A percentile compares a stretch with the other conserved stretches of the same genome.
Conservation (phyloP, 2,113 vertebrate genomes). For the Cynocephalus volans region DNA sequence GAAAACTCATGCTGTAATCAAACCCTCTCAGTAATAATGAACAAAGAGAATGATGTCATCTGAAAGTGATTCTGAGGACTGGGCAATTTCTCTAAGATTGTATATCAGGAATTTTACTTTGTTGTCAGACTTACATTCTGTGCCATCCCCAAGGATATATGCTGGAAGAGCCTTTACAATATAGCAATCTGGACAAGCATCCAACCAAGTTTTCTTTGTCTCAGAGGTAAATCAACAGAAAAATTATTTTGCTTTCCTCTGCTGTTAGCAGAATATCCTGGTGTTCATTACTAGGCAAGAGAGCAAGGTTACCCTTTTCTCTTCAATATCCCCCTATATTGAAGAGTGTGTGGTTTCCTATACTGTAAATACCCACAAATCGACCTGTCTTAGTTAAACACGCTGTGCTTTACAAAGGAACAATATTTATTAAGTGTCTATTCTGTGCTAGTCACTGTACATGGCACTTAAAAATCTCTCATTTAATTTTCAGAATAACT, state of each 20-base stretch:
- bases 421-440: background rate
- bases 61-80: background rate
- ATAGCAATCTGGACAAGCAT: background rate
- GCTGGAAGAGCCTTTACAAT: background rate
- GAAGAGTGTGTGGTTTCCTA: background rate
- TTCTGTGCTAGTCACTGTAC: background rate
- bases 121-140: background rate
- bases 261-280: background rate
- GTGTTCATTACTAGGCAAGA: background rate
- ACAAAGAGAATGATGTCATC: background rate
- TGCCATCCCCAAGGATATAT: background rate
- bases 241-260: background rate
- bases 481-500: background rate
- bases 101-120: background rate
- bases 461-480: background rate
- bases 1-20: slow-evolving; percentile 3
- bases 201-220: background rate
- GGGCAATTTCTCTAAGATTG: background rate
- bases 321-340: background rate
- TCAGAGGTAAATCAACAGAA: slow-evolving; percentile 4
- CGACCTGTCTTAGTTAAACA: background rate
- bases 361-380: background rate
- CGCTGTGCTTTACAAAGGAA: background rate
- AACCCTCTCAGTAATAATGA: background rate
- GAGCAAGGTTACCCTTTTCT: background rate